Percentiles rank a stretch among this genome's conserved stretches.
These are phyloP conservation scores for Penaeus vannamei DNA, from an alignment of 1,140 invertebrate genomes.

Conservation along the genomic window DNA sequence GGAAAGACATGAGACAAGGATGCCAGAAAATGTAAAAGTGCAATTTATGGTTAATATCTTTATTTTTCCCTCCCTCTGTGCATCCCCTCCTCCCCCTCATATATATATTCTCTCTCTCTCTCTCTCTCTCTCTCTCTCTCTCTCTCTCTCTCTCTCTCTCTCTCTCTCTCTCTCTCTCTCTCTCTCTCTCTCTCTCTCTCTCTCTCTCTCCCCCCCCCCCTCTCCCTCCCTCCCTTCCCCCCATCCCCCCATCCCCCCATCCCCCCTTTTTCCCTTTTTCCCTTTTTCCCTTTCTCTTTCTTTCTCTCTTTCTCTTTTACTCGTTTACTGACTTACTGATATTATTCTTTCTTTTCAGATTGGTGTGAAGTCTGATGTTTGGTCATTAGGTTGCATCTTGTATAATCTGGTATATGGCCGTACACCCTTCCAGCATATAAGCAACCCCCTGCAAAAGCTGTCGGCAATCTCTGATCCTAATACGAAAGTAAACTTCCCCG, in stretches of 20 bases:
- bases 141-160: no score
- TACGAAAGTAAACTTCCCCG: slow-evolving; percentile 83
- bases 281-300: neutral
- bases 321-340: neutral
- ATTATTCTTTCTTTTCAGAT: slow-evolving; percentile 77
- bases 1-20: no score
- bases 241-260: neutral
- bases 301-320: neutral
- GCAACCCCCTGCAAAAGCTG: slow-evolving; percentile 81
- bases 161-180: no score
- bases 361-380: slow-evolving; percentile 94
- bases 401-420: slow-evolving; percentile 92
- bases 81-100: no score
- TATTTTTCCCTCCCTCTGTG: no score
- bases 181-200: no score
- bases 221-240: no score
- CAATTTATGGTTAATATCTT: no score
- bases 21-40: no score
- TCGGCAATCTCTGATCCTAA: slow-evolving; percentile 85
- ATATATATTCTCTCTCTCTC: no score
- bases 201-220: no score
- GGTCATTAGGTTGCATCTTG: slow-evolving; percentile 97
- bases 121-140: no score
- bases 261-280: neutral
- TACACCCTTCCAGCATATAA: slow-evolving; percentile 92